Evolutionary conservation across 2,797 vertebrate species (phyloP), one percentile per base, ranked within the genome.

Genomic region (Bucorvus abyssinicus): DNA sequence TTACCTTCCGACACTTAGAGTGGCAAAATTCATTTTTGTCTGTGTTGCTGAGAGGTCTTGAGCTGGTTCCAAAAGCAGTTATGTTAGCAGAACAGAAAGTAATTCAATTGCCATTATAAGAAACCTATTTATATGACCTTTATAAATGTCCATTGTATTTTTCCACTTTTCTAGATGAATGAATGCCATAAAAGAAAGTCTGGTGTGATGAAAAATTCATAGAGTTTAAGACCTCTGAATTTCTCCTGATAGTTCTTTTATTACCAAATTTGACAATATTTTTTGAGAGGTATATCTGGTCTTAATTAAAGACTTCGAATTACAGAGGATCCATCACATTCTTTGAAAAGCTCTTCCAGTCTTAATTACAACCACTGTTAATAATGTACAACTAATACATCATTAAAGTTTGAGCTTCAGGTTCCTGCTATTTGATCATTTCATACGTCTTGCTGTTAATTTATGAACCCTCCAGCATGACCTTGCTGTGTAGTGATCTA

Each of bases 351-450:
- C 34, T 92, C 49, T 94, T 87, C 77, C 49, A 91, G 59, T 87
- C 45, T 95, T 96, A 95, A 95, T 95, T 96, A 92, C 23, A 84
- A 88, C 63, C 21, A 81, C 29, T 45, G 50, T 94, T 95, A 96
- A 97, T 89, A 96, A 94, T 90, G 67, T 84, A 94, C 30, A 95
- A 49, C n/a, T 88, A 74, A 84, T 13, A 92, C 67, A 88, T 84
- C 87, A 92, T 92, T 94, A 90, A 84, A 91, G 42, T 84, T 91
- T 65, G 69, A 95, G 55, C 59, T 91, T 81, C 63, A 81, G 59
- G 15, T 94, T 94, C 76, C 80, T 96, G 38, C 23, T 89, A 78
- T 91, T 87, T 94, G 89, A 94, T 88, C 0, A 84, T 88, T 81
- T 94, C 22, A 84, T 93, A 84, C 10, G 36, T 93, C 77, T 52